Evolutionary conservation across 1,140 invertebrate genomes (phyloP).

Genomic region (Popillia japonica): DNA sequence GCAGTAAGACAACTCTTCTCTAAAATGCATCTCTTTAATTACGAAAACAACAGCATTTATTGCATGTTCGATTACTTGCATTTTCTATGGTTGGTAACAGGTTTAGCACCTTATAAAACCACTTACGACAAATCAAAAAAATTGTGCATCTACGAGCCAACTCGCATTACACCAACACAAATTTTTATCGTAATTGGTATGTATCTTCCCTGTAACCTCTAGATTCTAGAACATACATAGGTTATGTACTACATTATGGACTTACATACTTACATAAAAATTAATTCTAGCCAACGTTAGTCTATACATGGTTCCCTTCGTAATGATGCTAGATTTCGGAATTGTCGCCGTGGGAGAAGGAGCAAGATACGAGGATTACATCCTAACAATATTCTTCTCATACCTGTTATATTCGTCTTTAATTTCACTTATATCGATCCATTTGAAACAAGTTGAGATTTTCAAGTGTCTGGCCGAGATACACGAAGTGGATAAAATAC

Average conservation of each 20-base stretch:
- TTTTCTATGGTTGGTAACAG: not conserved
- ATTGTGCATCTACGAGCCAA: not conserved
- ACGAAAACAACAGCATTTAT: conserved; percentile 5
- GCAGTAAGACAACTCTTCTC: too few relatives aligned
- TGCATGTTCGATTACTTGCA: not conserved
- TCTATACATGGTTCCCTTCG: not conserved
- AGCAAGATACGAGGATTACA: conserved; percentile 6
- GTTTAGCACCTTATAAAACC: conserved; percentile 5
- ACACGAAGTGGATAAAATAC: not conserved
- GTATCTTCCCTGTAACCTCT: too few relatives aligned
- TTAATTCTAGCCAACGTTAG: not conserved
- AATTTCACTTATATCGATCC: not conserved
- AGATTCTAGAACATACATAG: not conserved
- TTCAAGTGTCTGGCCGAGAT: not conserved
- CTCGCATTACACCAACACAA: not conserved
- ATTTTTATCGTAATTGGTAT: not conserved
- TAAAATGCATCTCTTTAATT: not conserved
- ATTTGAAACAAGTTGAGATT: not conserved
- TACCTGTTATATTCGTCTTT: not conserved
- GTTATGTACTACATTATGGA: not conserved
- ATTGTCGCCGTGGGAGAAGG: not conserved
- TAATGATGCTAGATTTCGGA: not conserved
- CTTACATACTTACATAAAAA: too few relatives aligned
- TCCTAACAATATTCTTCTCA: conserved; percentile 1
- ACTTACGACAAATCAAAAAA: not conserved